phyloP scores from a whole-genome alignment of 1,140 invertebrate genomes.

The Microplitis mediator region DNA sequence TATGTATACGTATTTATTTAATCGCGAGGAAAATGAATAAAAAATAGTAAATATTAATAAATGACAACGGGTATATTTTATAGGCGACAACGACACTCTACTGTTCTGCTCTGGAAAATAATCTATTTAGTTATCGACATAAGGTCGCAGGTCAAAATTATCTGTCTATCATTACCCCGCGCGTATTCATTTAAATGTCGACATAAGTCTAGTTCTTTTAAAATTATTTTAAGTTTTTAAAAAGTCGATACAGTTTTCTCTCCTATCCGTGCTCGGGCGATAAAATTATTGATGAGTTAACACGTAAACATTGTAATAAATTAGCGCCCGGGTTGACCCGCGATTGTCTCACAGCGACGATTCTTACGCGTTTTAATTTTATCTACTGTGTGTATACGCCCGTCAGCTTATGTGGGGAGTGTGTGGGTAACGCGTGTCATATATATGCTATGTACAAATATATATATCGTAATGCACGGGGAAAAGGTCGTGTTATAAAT shows the following conservation, averaged over 20 bases:
- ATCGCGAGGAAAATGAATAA: no score
- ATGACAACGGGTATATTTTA: neutral
- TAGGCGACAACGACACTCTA: constrained; percentile 8
- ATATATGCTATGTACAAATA: constrained; percentile 10
- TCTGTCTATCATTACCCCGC: constrained; percentile 6
- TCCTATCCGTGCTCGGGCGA: neutral
- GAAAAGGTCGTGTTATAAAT: constrained; percentile 41
- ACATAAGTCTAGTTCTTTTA: no score
- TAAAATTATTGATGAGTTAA: constrained; percentile 43
- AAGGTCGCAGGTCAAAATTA: constrained; percentile 23
- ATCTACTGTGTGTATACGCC: neutral
- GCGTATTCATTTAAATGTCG: neutral
- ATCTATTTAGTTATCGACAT: constrained; percentile 17
- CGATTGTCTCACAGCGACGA: constrained; percentile 42
- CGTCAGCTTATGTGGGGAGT: constrained; percentile 23
- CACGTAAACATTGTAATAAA: constrained; percentile 65
- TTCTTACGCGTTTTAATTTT: constrained; percentile 41
- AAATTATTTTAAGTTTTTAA: no score
- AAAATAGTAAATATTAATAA: no score
- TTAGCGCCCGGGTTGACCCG: constrained; percentile 59
- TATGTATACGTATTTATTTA: neutral
- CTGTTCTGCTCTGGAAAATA: neutral
- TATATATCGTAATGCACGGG: constrained; percentile 24
- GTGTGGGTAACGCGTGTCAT: constrained; percentile 47
- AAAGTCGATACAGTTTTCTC: no score